Conservation (phyloP, 2,113 vertebrate genomes). For the Lutjanus erythropterus region DNA sequence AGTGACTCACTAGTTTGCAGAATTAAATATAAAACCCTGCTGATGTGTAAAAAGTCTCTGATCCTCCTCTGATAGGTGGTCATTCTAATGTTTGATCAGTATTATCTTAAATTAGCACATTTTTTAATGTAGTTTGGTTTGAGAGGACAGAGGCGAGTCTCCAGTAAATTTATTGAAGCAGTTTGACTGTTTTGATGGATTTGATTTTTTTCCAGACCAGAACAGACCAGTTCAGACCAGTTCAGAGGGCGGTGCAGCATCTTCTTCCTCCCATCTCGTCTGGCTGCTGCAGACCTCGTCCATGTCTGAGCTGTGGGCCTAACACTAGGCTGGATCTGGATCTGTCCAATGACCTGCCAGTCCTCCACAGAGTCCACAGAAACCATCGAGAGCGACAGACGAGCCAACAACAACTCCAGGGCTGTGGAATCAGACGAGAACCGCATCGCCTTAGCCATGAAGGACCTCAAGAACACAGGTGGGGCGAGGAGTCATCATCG, state of each 20-base stretch:
- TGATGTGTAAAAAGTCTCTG: neutral
- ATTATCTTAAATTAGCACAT: neutral
- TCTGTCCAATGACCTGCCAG: conserved; percentile 88
- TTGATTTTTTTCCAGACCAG: neutral
- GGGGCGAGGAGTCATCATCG: no score
- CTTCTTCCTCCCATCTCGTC: neutral
- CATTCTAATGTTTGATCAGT: no score
- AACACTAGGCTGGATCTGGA: conserved; percentile 29
- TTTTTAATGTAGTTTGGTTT: neutral
- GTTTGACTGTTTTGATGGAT: neutral
- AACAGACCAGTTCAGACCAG: neutral
- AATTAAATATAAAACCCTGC: no score
- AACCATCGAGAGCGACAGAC: conserved; percentile 74
- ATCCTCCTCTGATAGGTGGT: neutral
- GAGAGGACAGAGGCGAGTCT: neutral
- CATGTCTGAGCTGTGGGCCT: conserved; percentile 63
- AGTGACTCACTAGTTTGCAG: no score
- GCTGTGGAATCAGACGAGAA: conserved; percentile 80
- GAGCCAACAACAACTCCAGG: conserved; percentile 60
- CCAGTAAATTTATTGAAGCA: neutral
- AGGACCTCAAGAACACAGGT: conserved; percentile 84
- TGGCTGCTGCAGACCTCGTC: conserved; percentile 27
- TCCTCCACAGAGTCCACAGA: conserved; percentile 85
- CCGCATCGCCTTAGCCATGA: conserved; percentile 84
- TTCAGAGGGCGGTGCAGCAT: no score